Base-by-base conservation (phyloP, 2,888 invertebrate species). In the Cryptocephalus moraei region DNA sequence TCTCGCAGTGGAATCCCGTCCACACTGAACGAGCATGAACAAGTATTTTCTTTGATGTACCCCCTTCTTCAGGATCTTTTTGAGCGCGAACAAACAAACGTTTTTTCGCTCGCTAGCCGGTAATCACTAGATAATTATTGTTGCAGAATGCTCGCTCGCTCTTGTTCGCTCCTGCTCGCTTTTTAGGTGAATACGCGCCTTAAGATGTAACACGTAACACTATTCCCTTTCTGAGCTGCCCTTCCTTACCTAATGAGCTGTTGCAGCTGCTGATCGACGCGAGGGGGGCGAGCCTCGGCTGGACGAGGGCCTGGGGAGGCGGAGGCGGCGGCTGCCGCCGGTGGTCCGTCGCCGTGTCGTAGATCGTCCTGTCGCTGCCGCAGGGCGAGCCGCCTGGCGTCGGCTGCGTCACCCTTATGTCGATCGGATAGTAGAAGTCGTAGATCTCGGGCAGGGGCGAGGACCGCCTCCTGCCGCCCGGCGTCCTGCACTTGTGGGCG, bases 311-410 rank as follows among this genome's bases (percentile, higher is more conserved):
- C 32, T 57, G 49, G 45, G 59, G 56, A 41, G 59, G 57, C 32
- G 57, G 49, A n/a, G n/a, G n/a, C n/a, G 59, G 22, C 22, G 22
- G 22, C 22, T 2, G 22, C 22, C 22, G 2, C 22, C 22, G 22
- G 22, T 22, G 22, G 33, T 57, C 55, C 9, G 48, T 47, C 31
- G 53, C 52, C 54, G 64, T 61, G 50, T 73, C 71, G 60, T 76
- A 74, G 8, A 79, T 64, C 46, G 75, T 75, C 13, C 74, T 68
- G 59, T 84, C 81, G 65, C 89, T 89, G 33, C 80, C 81, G 64
- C 82, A 81, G 8, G 91, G 90, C 36, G 91, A 90, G 44, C 87
- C 77, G 46, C 88, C 86, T n/a, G 91, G 88, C 14, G 86, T 86
- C 41, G 86, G 82, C 62, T 85, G 83, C 54, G 85, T 86, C 53